Conservation (phyloP, 1,140 invertebrate genomes). For the Heterodera carotae region DNA sequence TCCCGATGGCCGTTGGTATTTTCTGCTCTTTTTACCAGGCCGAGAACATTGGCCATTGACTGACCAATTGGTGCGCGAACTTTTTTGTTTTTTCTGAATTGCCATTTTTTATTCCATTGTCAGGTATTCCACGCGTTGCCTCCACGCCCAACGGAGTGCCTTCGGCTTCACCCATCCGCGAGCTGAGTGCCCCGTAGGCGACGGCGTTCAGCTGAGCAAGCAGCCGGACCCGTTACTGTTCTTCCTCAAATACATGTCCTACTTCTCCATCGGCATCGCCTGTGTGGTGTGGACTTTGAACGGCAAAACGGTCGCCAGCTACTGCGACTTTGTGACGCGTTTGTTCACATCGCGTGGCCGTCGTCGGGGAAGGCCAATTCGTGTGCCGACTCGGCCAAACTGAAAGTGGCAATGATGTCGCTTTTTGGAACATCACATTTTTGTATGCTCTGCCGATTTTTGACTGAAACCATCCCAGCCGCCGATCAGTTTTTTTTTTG, state of each 20-base stretch:
- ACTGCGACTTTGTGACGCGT: conserved; percentile 69
- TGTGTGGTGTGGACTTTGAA: conserved; percentile 97
- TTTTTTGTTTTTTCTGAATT: background rate
- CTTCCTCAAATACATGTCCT: conserved; percentile 93
- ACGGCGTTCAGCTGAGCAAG: conserved; percentile 14
- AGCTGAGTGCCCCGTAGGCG: conserved; percentile 47
- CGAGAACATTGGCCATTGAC: conserved; percentile 54
- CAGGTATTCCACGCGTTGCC: conserved; percentile 54
- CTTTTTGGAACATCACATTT: too few species aligned
- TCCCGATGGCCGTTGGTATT: conserved; percentile 87
- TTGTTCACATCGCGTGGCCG: conserved; percentile 38
- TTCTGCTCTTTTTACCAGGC: conserved; percentile 75
- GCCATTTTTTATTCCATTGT: background rate
- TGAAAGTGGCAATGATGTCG: conserved; percentile 13
- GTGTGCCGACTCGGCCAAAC: conserved; percentile 47
- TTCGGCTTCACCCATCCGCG: conserved; percentile 55
- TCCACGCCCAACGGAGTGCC: conserved; percentile 48
- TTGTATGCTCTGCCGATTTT: too few species aligned
- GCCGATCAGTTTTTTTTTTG: conserved; percentile 1
- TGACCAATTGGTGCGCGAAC: conserved; percentile 44
- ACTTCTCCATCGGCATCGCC: conserved; percentile 93
- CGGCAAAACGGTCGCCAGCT: conserved; percentile 89
- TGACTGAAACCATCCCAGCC: background rate
- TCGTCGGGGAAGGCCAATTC: conserved; percentile 23
- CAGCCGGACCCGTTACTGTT: conserved; percentile 70